Evolutionary conservation across 2,113 vertebrate genomes (phyloP).

Genomic region (Lophochroa leadbeateri): DNA sequence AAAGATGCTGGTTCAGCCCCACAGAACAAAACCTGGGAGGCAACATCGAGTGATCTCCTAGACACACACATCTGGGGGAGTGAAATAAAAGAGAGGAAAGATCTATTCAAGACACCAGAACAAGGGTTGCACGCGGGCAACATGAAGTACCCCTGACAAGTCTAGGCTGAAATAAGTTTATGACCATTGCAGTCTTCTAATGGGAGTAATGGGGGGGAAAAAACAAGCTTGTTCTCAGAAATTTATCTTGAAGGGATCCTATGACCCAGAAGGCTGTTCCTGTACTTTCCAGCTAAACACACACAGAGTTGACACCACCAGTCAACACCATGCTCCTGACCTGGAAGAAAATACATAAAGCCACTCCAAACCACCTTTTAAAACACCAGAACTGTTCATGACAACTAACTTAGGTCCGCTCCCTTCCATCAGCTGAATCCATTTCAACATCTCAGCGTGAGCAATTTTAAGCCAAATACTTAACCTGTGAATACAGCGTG

Average conservation of each 20-base stretch:
- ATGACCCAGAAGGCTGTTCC: constrained; percentile 49
- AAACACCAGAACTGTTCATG: background rate
- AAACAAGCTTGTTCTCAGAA: constrained; percentile 49
- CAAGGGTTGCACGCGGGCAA: constrained; percentile 22
- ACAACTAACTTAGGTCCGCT: background rate
- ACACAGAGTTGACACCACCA: background rate
- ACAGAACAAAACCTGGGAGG: background rate
- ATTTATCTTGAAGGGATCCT: constrained; percentile 36
- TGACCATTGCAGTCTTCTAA: constrained; percentile 48
- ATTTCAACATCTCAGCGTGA: background rate
- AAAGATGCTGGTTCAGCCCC: background rate
- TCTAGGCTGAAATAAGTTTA: constrained; percentile 42
- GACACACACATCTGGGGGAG: background rate
- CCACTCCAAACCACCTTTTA: background rate
- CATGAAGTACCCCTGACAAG: constrained; percentile 47
- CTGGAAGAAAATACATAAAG: background rate
- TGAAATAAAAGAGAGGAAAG: background rate
- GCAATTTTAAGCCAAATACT: background rate
- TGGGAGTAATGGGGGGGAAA: constrained; percentile 57
- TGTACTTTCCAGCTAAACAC: background rate
- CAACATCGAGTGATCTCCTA: background rate
- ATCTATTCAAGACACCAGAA: constrained; percentile 1
- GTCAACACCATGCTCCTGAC: background rate
- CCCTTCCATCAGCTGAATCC: background rate
- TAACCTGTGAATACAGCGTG: fast-evolving